Evolutionary conservation across 1,140 invertebrate genomes (phyloP), one percentile per base, ranked within the genome.

Genomic region (Brachionus sp.): DNA sequence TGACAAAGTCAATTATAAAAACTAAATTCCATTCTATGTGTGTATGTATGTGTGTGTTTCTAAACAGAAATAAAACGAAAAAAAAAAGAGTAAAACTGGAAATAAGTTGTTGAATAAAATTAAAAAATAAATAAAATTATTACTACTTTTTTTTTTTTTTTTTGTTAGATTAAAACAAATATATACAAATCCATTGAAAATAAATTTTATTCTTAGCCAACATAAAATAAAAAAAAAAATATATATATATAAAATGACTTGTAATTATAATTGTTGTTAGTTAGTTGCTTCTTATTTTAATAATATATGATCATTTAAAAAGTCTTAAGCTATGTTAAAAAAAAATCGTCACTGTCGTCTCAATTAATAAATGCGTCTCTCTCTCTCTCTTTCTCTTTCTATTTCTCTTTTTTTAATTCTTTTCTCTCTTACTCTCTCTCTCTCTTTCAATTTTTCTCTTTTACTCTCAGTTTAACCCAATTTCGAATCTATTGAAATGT

Each of bases 231-330:
- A 2, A 57, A 57, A 12, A 57, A 57, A 57, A 57, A 0, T n/a
- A n/a, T n/a, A n/a, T n/a, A n/a, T n/a, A n/a, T n/a, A n/a, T n/a
- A 57, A 57, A 70, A 39, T 19, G 66, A 70, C 66, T 70, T 70
- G 66, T 42, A 44, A 70, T 42, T 70, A 70, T 70, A 70, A 70
- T 64, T 64, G 62, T 64, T 64, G 19, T 29, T 64, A 4, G 2
- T 12, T 42, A 1, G 7, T 42, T 42, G 39, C 12, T 42, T 42
- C 39, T 42, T 42, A 57, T 66, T 66, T 66, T 66, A 66, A 66
- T 66, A 66, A 66, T 66, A 66, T 66, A 66, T 66, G 64, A 66
- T 29, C 64, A 37, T 33, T 10, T 12, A 12, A 23, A 33, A 7
- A 7, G n/a, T 19, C 50, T 57, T 57, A 57, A 57, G 23, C n/a